phyloP scores from a whole-genome alignment of 2,113 vertebrate genomes.

The Athene cunicularia region DNA sequence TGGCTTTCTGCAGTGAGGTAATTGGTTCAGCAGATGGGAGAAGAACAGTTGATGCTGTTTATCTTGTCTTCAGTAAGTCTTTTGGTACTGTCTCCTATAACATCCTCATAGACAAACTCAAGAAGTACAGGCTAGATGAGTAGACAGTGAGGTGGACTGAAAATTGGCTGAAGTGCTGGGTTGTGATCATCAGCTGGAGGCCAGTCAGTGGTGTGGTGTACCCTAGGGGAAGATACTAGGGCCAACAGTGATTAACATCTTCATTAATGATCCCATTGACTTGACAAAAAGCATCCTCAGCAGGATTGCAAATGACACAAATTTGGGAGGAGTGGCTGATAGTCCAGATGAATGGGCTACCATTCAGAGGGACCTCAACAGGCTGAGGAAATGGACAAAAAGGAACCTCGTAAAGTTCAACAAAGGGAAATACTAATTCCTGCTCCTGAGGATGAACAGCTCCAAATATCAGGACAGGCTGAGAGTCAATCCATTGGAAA shows the following conservation, averaged over 20 bases:
- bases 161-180: background rate
- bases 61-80: background rate
- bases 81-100: background rate
- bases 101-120: background rate
- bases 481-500: background rate
- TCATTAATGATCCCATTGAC: background rate
- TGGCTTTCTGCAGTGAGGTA: too few relatives aligned
- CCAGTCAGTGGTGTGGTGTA: background rate
- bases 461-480: background rate
- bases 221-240: background rate
- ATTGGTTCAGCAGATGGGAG: background rate
- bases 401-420: background rate
- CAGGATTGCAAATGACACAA: background rate
- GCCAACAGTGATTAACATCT: background rate
- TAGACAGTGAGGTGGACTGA: background rate
- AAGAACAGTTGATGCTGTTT: background rate
- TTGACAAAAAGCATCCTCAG: background rate
- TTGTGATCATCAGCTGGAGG: background rate
- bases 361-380: too few relatives aligned
- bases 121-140: background rate
- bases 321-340: background rate
- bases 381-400: too few relatives aligned
- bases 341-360: background rate
- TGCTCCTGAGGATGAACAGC: background rate
- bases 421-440: background rate